Evolutionary conservation across 1,140 invertebrate genomes (phyloP).

Genomic region (Mizuhopecten yessoensis): DNA sequence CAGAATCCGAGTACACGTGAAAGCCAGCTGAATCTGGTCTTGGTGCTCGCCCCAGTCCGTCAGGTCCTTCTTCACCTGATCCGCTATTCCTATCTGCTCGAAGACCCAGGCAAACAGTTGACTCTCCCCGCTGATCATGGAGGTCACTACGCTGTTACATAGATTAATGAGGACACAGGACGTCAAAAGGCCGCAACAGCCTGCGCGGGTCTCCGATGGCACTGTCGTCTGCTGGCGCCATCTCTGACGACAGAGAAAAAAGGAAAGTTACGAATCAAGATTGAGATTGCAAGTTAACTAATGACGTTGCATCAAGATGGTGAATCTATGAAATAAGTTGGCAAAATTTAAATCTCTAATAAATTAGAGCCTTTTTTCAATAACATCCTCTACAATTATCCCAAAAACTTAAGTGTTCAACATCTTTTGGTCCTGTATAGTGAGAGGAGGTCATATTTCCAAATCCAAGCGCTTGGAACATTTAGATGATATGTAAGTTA

Average conservation of each 20-base stretch:
- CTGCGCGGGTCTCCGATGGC: background rate
- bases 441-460: too few species aligned
- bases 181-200: background rate
- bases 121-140: conserved; percentile 22
- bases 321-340: too few species aligned
- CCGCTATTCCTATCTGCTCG: background rate
- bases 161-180: background rate
- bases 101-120: conserved; percentile 6
- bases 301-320: too few species aligned
- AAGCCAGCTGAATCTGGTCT: background rate
- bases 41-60: background rate
- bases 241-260: background rate
- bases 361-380: too few species aligned
- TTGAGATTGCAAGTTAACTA: too few species aligned
- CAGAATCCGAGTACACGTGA: background rate
- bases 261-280: too few species aligned
- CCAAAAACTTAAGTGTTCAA: too few species aligned
- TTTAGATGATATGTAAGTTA: too few species aligned
- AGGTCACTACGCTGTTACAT: background rate
- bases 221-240: background rate
- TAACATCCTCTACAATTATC: too few species aligned
- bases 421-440: too few species aligned
- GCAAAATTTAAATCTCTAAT: too few species aligned
- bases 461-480: too few species aligned
- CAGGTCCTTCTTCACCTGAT: conserved; percentile 18